These are phyloP conservation scores for Phaedon cochleariae DNA, from an alignment of 2,888 invertebrate species.

Conservation along the genomic window DNA sequence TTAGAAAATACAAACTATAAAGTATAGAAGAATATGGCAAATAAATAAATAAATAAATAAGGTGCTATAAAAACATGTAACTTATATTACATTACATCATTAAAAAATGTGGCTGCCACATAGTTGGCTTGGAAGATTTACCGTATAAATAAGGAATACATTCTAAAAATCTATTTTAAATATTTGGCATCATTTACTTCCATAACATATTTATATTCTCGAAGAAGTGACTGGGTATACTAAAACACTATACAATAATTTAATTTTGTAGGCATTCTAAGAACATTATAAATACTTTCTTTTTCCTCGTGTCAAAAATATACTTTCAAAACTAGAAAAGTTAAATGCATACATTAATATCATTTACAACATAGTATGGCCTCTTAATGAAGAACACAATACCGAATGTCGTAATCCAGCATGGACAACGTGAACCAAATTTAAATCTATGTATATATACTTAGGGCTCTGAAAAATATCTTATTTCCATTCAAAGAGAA, in stretches of 20 bases:
- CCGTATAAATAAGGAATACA: conserved; percentile 45
- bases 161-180: conserved; percentile 52
- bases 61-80: conserved; percentile 43
- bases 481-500: conserved; percentile 54
- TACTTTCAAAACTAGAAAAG: conserved; percentile 58
- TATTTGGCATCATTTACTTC: conserved; percentile 61
- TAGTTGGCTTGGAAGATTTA: conserved; percentile 48
- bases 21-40: conserved; percentile 27
- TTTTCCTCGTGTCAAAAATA: conserved; percentile 59
- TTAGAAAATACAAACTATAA: conserved; percentile 38
- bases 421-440: background rate
- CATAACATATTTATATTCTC: conserved; percentile 56
- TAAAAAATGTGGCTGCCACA: conserved; percentile 48
- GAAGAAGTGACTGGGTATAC: conserved; percentile 54
- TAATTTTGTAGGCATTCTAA: conserved; percentile 57
- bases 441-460: conserved; percentile 15
- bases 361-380: conserved; percentile 48
- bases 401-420: conserved; percentile 14
- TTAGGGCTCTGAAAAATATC: conserved; percentile 49
- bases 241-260: conserved; percentile 59
- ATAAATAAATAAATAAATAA: conserved; percentile 47
- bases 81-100: conserved; percentile 51
- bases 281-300: conserved; percentile 59
- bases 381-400: conserved; percentile 39
- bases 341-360: conserved; percentile 53